A percentile compares a stretch with the other conserved stretches of the same genome.
These are phyloP conservation scores for Agelaius tricolor DNA, from an alignment of 2,113 vertebrate species.

Conservation along the genomic window DNA sequence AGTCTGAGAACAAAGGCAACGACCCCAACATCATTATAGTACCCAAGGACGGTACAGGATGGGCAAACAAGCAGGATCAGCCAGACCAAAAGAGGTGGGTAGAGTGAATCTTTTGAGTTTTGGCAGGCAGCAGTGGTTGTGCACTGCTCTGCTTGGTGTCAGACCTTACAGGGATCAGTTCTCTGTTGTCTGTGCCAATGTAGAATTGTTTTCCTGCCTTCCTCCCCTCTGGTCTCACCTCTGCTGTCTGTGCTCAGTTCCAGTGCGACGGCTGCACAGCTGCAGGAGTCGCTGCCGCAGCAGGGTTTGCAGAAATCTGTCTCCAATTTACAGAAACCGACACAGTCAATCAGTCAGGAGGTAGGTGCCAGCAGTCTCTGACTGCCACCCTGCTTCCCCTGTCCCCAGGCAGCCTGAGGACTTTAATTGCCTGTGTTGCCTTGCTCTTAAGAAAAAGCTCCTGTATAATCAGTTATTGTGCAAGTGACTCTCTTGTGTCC, in stretches of 20 bases:
- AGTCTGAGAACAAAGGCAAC: conserved; percentile 99
- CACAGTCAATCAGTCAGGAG: conserved; percentile 91
- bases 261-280: conserved; percentile 92
- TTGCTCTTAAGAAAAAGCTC: background rate
- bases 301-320: conserved; percentile 99
- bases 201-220: background rate
- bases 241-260: conserved; percentile 79
- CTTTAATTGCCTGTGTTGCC: conserved; percentile 3
- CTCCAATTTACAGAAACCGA: conserved; percentile 99
- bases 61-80: conserved; percentile 99
- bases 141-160: background rate
- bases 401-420: background rate
- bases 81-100: conserved; percentile 97
- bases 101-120: background rate
- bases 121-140: background rate
- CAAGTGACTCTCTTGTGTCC: background rate
- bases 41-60: conserved; percentile 99
- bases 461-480: background rate
- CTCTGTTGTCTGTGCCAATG: background rate
- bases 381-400: background rate
- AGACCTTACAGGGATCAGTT: background rate
- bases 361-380: conserved; percentile 62
- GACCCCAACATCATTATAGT: conserved; percentile 99
- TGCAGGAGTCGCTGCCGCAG: conserved; percentile 96
- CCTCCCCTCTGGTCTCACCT: background rate